phyloP scores from a whole-genome alignment of 2,113 vertebrate genomes.

The Glaucomys volans region DNA sequence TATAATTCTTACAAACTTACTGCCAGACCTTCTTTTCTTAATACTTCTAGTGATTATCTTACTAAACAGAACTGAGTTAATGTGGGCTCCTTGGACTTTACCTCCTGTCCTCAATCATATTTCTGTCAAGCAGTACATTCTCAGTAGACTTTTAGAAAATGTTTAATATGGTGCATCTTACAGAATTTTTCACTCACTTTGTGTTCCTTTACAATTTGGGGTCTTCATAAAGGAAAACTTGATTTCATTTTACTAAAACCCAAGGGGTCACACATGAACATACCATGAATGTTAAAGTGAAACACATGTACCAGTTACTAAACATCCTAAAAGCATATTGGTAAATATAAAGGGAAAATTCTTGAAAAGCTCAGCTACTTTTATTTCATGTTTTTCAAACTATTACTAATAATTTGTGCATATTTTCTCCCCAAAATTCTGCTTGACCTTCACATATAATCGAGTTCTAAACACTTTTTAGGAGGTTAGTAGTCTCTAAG shows the following conservation, averaged over 20 bases:
- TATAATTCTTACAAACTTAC: constrained; percentile 21
- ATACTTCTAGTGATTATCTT: constrained; percentile 23
- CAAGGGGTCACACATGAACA: not conserved
- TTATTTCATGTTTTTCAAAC: not conserved
- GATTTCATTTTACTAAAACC: not conserved
- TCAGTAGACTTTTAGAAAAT: constrained; percentile 46
- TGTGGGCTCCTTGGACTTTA: not conserved
- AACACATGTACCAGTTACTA: not conserved
- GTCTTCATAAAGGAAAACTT: not conserved
- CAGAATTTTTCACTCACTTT: not conserved
- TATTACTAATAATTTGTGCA: not conserved
- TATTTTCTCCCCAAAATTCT: not conserved
- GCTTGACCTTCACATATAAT: not conserved
- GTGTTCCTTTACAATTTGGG: not conserved
- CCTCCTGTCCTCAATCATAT: not conserved
- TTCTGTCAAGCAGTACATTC: constrained; percentile 30
- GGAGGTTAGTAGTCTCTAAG: not conserved
- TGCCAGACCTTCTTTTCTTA: not conserved
- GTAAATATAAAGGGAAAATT: not conserved
- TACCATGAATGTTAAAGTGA: not conserved
- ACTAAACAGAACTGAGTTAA: constrained; percentile 59
- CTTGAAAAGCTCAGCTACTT: not conserved
- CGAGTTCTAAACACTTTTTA: not conserved
- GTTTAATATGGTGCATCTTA: not conserved
- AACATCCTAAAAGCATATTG: not conserved